A percentile compares a stretch with the other conserved stretches of the same genome.
Evolutionary conservation across 2,113 vertebrate genomes (phyloP).

Genomic region (Solenodon paradoxus): DNA sequence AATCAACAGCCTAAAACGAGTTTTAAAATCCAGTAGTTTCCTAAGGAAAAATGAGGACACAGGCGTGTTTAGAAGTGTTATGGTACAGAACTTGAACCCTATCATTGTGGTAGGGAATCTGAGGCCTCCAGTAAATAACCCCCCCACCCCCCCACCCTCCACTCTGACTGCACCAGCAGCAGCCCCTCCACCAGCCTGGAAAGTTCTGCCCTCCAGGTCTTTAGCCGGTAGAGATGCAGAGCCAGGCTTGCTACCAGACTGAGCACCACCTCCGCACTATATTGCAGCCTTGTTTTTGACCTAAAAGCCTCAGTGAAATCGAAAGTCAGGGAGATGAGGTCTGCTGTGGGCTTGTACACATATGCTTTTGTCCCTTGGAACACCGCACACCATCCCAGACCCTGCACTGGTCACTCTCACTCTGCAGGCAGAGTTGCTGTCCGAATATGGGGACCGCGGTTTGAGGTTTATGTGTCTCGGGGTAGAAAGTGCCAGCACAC

Average conservation of each 20-base stretch:
- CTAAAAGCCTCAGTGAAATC: neutral
- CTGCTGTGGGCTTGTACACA: neutral
- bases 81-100: neutral
- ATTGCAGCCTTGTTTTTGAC: neutral
- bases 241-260: no score
- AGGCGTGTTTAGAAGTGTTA: neutral
- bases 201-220: neutral
- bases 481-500: neutral
- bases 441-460: neutral
- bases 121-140: neutral
- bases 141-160: no score
- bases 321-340: neutral
- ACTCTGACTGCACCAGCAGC: fast-evolving
- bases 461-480: neutral
- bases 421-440: neutral
- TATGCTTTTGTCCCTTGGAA: neutral
- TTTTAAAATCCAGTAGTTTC: constrained; percentile 1
- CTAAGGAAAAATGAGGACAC: neutral
- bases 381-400: neutral
- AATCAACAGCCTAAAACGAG: neutral
- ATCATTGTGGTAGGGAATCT: no score
- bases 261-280: neutral
- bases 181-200: neutral
- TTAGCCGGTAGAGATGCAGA: no score
- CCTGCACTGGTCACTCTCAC: neutral